Evolutionary conservation across 2,113 vertebrate genomes (phyloP), one percentile per base, ranked within the genome.

Genomic region (Leptodactylus fuscus): DNA sequence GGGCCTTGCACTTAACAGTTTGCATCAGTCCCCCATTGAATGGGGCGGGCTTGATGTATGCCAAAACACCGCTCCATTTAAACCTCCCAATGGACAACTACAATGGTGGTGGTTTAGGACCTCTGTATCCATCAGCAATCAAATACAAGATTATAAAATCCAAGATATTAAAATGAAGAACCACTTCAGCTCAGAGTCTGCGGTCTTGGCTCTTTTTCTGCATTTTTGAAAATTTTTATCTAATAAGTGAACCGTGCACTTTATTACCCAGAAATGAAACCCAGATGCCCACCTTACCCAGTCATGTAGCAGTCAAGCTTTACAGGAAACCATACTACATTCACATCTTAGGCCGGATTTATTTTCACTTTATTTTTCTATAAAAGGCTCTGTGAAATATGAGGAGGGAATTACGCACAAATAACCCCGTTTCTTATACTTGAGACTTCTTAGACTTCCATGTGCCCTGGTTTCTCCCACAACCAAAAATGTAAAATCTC

Each of bases 361-460:
- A 74, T 74, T 74, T 74, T 48, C n/a, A 74, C 41, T 48, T 48
- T 29, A 46, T 62, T 29, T 15, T 62, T 73, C n/a, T 29, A 48
- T 74, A 18, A 73, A 65, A 41, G 11, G 41, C 15, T 74, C n/a
- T 46, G 20, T 46, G 38, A 73, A 73, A 46, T 15, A 46, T 24
- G 11, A 73, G 9, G 60, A 62, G 60, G 22, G 44, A 24, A 46
- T 13, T n/a, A 13, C 8, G 12, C 3, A n/a, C 22, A 44, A 8
- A 15, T 2, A 27, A 13, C 13, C 11, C 9, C 15, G 11, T 15
- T 12, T 6, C 71, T 6, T 2, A 27, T 74, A 15, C n/a, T 27
- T 5, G 2, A 34, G 62, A 32, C 15, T 7, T 13, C 4, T 32
- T 29, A 3, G 29, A 16, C 5, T 62, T 62, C 24, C 32, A 20